phyloP scores from a whole-genome alignment of 2,888 invertebrate species.

The Nasonovia ribisnigri region DNA sequence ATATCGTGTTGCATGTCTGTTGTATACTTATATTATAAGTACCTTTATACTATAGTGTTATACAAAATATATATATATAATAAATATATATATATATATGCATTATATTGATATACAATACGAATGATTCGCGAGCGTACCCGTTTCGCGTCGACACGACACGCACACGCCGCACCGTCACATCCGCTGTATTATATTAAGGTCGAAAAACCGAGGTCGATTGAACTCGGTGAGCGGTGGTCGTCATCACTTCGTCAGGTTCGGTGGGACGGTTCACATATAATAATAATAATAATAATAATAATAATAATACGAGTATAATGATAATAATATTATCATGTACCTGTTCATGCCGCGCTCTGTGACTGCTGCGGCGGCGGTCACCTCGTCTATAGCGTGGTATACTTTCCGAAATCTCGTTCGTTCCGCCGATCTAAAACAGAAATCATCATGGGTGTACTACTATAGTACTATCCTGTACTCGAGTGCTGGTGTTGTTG shows the following conservation, averaged over 20 bases:
- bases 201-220: slow-evolving; percentile 46
- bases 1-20: not conserved
- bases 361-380: not conserved
- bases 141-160: slow-evolving; percentile 39
- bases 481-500: not conserved
- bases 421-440: not conserved
- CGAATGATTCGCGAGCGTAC: not conserved
- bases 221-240: slow-evolving; percentile 31
- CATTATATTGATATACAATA: not conserved
- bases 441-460: not conserved
- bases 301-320: not conserved
- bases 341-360: not conserved
- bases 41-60: not conserved
- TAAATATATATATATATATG: not conserved
- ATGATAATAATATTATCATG: not conserved
- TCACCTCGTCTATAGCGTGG: no score
- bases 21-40: no score
- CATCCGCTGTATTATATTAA: slow-evolving; percentile 26
- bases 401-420: not conserved
- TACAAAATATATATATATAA: no score
- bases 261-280: not conserved
- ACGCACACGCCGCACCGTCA: slow-evolving; percentile 28
- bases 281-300: not conserved
- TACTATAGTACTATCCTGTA: not conserved
- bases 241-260: not conserved